These are phyloP conservation scores for Mercenaria mercenaria DNA, from an alignment of 1,140 invertebrate species.

Conservation along the genomic window DNA sequence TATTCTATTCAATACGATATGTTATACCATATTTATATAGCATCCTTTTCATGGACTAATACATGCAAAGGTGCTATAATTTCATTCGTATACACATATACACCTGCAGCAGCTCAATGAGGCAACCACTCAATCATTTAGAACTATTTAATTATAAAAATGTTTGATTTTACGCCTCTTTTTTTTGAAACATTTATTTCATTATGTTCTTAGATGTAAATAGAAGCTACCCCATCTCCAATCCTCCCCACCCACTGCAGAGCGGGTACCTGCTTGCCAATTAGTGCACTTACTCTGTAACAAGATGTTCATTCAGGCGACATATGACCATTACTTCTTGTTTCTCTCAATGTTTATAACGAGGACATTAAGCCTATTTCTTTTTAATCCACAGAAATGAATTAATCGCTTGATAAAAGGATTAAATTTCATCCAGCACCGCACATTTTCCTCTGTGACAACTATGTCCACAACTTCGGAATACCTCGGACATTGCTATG, in stretches of 20 bases:
- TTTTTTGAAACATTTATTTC: no score
- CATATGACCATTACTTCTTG: slow-evolving; percentile 49
- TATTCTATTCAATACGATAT: no score
- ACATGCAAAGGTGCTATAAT: no score
- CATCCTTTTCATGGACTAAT: no score
- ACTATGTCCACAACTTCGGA: slow-evolving; percentile 66
- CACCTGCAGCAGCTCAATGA: no score
- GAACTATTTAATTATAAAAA: no score
- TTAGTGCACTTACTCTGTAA: slow-evolving; percentile 70
- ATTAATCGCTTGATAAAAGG: slow-evolving; percentile 35
- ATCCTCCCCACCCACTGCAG: slow-evolving; percentile 10
- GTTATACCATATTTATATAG: no score
- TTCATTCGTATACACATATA: no score
- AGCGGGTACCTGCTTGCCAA: slow-evolving; percentile 45
- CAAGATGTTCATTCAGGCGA: slow-evolving; percentile 76
- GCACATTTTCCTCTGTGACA: slow-evolving; percentile 59
- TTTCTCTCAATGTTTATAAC: slow-evolving; percentile 26
- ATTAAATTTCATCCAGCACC: slow-evolving; percentile 44
- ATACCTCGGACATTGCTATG: slow-evolving; percentile 62
- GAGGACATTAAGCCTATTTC: slow-evolving; percentile 4
- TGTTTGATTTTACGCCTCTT: no score
- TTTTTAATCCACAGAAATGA: slow-evolving; percentile 27
- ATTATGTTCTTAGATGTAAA: no score
- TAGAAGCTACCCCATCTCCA: no score
- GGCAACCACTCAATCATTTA: no score